phyloP scores from a whole-genome alignment of 2,888 invertebrate species.

The Lithophane leautieri region DNA sequence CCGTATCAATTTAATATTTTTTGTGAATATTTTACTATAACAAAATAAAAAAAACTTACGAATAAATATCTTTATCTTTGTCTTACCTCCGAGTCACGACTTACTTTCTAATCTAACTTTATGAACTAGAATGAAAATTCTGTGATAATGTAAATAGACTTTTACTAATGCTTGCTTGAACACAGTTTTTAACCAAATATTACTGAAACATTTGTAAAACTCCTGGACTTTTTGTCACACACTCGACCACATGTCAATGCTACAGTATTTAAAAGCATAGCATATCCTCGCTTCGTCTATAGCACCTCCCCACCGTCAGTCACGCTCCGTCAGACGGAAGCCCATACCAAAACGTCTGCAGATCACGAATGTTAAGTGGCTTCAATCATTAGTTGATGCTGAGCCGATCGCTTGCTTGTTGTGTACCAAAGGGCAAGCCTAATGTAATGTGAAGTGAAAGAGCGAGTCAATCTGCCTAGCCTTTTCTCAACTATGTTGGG shows the following conservation, averaged over 20 bases:
- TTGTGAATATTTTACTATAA: too few relatives aligned
- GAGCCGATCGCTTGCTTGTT: conserved; percentile 13
- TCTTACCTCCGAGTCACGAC: too few relatives aligned
- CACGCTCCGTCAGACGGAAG: conserved; percentile 78
- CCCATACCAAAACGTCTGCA: conserved; percentile 65
- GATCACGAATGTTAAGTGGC: conserved; percentile 79
- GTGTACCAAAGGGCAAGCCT: conserved; percentile 32
- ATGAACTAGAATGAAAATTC: not conserved
- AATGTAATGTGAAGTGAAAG: conserved; percentile 17
- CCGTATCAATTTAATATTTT: too few relatives aligned
- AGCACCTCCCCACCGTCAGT: conserved; percentile 53
- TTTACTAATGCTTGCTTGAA: not conserved
- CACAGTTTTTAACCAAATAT: not conserved
- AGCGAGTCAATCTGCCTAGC: not conserved
- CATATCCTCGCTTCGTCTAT: conserved; percentile 37
- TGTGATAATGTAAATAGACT: not conserved
- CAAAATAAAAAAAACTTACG: too few relatives aligned
- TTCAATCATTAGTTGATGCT: conserved; percentile 73
- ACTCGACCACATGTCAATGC: not conserved
- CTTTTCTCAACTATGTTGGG: too few relatives aligned
- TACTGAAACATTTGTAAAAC: not conserved
- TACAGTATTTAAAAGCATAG: not conserved
- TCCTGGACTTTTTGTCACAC: not conserved
- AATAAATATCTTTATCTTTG: too few relatives aligned
- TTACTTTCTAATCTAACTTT: too few relatives aligned